Percentiles rank a stretch among this genome's conserved stretches.
Conservation (phyloP, 2,113 vertebrate genomes). For the Orycteropus afer region DNA sequence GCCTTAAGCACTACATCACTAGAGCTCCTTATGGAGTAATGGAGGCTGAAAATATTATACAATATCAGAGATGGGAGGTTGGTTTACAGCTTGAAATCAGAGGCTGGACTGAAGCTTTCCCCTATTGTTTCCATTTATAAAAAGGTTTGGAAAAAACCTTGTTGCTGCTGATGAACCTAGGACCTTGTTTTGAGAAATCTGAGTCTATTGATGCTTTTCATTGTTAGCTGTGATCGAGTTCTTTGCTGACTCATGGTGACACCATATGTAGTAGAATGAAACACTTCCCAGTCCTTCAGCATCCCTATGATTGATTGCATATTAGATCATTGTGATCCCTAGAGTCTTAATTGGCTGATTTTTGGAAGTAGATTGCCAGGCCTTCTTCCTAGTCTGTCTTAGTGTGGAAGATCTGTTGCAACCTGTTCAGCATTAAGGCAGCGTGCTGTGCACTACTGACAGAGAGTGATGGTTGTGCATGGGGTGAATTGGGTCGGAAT, state of each 20-base stretch:
- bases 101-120: neutral
- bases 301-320: neutral
- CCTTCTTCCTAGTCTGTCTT: neutral
- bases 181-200: neutral
- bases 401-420: neutral
- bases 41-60: neutral
- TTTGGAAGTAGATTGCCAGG: neutral
- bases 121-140: neutral
- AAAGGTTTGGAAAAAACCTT: neutral
- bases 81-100: neutral
- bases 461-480: neutral
- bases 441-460: neutral
- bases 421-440: neutral
- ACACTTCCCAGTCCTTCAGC: neutral
- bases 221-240: neutral
- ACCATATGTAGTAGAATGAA: neutral
- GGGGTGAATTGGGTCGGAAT: neutral
- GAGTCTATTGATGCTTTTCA: neutral
- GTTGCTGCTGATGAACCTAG: neutral
- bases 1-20: no score
- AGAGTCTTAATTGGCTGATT: neutral
- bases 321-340: neutral
- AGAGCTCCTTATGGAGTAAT: neutral
- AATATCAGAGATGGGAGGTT: neutral
- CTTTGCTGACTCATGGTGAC: neutral